Evolutionary conservation across 35 echinoderm and acorn worm genomes (phyloP).

Genomic region (Apostichopus californicus): DNA sequence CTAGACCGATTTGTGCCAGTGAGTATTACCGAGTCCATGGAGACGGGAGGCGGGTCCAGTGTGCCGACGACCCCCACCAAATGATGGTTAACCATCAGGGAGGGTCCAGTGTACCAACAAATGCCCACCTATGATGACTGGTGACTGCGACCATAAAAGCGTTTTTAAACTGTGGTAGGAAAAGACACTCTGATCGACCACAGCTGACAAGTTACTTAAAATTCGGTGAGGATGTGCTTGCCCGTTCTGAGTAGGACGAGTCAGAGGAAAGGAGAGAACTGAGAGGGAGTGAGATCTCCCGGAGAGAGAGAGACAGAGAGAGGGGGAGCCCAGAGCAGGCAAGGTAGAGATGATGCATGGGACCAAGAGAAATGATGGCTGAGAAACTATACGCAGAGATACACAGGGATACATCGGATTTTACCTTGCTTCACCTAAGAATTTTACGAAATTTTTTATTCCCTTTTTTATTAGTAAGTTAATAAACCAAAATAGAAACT

Average conservation of each 20-base stretch:
- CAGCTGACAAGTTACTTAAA: neutral
- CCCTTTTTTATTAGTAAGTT: too few relatives aligned
- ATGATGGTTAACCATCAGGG: neutral
- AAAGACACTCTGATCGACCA: neutral
- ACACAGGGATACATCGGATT: too few relatives aligned
- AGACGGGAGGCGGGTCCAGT: constrained; percentile 11
- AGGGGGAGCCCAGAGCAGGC: neutral
- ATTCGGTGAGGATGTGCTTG: neutral
- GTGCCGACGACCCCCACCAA: constrained; percentile 38
- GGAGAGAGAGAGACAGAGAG: neutral
- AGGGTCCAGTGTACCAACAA: neutral
- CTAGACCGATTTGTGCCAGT: constrained; percentile 53
- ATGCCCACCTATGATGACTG: neutral
- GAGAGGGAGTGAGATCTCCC: neutral
- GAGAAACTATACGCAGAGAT: too few relatives aligned
- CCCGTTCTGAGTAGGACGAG: neutral
- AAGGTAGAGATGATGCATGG: neutral
- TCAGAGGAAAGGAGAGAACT: neutral
- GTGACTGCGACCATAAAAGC: neutral
- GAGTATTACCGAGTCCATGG: constrained; percentile 52
- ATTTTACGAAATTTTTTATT: too few relatives aligned
- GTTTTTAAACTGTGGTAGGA: neutral
- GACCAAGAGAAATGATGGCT: neutral
- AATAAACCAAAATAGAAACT: too few relatives aligned
- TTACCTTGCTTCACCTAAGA: too few relatives aligned